These are phyloP conservation scores for Drosophila mauritiana DNA, from an alignment of 1,140 invertebrate species.

Conservation along the genomic window DNA sequence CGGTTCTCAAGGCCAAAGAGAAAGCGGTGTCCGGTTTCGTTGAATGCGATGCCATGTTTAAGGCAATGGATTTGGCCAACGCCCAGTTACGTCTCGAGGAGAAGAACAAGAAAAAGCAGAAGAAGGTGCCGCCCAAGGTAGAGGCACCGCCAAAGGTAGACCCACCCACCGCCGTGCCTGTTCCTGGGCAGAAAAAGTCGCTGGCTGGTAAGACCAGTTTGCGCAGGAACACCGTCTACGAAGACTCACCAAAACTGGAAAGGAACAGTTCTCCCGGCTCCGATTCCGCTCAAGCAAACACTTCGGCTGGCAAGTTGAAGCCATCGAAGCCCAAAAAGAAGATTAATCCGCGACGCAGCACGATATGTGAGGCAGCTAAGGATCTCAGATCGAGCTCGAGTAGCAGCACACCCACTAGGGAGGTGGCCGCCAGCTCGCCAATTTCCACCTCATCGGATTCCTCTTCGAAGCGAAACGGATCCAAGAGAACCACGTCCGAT, in stretches of 20 bases:
- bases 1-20: conserved; percentile 11
- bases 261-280: conserved; percentile 17
- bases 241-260: conserved; percentile 11
- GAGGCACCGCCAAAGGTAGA: conserved; percentile 27
- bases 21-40: conserved; percentile 24
- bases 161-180: neutral
- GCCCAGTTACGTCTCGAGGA: conserved; percentile 40
- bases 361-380: conserved; percentile 9
- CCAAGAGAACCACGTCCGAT: neutral
- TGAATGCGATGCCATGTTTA: conserved; percentile 67
- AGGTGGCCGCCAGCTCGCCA: neutral
- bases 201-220: neutral
- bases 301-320: conserved; percentile 7
- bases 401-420: neutral
- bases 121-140: conserved; percentile 39
- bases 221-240: conserved; percentile 24
- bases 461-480: neutral
- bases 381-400: neutral
- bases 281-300: neutral
- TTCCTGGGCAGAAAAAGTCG: neutral
- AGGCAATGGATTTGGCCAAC: conserved; percentile 55
- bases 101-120: conserved; percentile 46
- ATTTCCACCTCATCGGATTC: conserved; percentile 9
- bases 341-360: conserved; percentile 13
- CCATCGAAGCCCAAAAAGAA: neutral